Evolutionary conservation across 2,113 vertebrate genomes (phyloP).

Genomic region (Pica pica): DNA sequence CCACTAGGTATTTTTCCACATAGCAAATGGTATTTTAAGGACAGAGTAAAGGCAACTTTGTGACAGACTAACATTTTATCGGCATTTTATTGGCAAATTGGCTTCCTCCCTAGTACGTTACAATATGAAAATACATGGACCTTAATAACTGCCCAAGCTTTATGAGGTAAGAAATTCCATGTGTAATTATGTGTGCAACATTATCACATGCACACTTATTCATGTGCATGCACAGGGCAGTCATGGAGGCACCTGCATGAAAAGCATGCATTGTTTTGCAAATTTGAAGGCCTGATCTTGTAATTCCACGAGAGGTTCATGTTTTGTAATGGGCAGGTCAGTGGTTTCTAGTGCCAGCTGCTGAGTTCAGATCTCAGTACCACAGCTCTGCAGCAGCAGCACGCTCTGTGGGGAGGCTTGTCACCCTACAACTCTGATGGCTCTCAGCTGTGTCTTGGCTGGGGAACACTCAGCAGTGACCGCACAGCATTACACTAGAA

Average conservation of each 20-base stretch:
- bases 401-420: not conserved
- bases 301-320: not conserved
- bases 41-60: not conserved
- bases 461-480: conserved; percentile 37
- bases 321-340: not conserved
- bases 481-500: conserved; percentile 39
- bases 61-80: not conserved
- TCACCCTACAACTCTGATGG: not conserved
- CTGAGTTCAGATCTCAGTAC: not conserved
- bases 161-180: not conserved
- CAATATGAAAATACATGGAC: not conserved
- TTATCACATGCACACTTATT: not conserved
- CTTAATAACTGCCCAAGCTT: not conserved
- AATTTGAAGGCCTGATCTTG: not conserved
- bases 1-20: conserved; percentile 1
- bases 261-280: not conserved
- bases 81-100: not conserved
- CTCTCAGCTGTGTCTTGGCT: not conserved
- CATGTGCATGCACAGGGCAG: not conserved
- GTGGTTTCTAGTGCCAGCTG: not conserved
- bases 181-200: not conserved
- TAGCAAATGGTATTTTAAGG: not conserved
- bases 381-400: not conserved
- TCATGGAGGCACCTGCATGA: not conserved
- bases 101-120: not conserved